Conservation (phyloP, 2,888 invertebrate genomes). For the Epirrhoe alternata region DNA sequence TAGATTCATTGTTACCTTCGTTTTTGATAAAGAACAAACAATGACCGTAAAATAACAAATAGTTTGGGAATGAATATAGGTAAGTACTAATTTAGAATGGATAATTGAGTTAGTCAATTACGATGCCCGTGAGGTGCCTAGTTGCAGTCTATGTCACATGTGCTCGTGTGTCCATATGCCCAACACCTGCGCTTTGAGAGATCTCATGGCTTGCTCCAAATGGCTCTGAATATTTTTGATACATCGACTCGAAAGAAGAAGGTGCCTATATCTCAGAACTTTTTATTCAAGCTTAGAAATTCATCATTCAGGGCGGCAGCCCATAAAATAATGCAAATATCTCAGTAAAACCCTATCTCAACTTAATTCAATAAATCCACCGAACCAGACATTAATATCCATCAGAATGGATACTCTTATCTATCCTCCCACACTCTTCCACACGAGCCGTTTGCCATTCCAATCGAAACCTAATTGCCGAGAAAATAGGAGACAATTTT, state of each 20-base stretch:
- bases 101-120: no score
- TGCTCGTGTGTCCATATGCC: no score
- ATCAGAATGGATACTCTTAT: slow-evolving; percentile 35
- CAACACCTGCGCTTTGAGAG: no score
- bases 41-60: neutral
- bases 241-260: no score
- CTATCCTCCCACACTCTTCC: slow-evolving; percentile 38
- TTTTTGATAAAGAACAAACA: slow-evolving; percentile 1
- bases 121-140: no score
- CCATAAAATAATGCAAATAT: slow-evolving; percentile 6
- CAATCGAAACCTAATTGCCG: slow-evolving; percentile 39
- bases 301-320: no score
- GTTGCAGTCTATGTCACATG: no score
- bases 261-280: no score
- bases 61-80: neutral
- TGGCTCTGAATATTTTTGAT: no score
- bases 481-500: slow-evolving; percentile 46
- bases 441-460: slow-evolving; percentile 33
- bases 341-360: slow-evolving; percentile 2
- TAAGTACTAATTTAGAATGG: no score
- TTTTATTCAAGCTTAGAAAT: no score
- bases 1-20: slow-evolving; percentile 20
- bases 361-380: slow-evolving; percentile 35
- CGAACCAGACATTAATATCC: slow-evolving; percentile 26
- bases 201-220: no score